Conservation (phyloP, 2,888 invertebrate species). For the Tryphoninae sp. region DNA sequence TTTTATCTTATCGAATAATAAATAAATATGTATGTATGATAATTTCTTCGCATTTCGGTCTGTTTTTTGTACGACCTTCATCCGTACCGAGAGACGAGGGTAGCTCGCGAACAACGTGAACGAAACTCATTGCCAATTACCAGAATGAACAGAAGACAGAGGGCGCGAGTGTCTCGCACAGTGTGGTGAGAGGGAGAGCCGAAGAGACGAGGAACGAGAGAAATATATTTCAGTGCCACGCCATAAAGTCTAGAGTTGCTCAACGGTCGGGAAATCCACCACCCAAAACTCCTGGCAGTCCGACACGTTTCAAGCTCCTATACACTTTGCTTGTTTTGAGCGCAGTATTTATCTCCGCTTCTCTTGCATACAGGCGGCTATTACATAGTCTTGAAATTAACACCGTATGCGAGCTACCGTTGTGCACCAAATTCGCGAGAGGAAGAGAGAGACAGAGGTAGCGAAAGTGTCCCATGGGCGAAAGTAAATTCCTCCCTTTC, state of each 20-base stretch:
- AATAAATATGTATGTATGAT: constrained; percentile 4
- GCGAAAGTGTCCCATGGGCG: constrained; percentile 34
- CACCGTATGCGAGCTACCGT: constrained; percentile 20
- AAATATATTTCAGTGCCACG: constrained; percentile 47
- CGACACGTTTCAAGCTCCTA: constrained; percentile 19
- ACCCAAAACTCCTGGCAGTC: constrained; percentile 8
- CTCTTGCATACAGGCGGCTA: background rate
- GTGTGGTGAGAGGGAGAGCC: background rate
- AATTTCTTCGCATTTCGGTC: background rate
- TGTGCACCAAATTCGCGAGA: constrained; percentile 14
- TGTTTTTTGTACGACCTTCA: background rate
- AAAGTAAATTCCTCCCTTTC: constrained; percentile 37
- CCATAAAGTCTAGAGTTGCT: constrained; percentile 44
- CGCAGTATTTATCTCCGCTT: constrained; percentile 41
- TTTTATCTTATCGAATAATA: background rate
- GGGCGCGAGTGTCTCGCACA: background rate
- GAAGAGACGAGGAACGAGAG: constrained; percentile 3
- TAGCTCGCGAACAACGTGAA: constrained; percentile 30
- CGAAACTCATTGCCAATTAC: constrained; percentile 55
- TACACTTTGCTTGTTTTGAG: constrained; percentile 30
- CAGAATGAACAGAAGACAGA: constrained; percentile 23
- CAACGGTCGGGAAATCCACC: constrained; percentile 36
- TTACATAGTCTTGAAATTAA: constrained; percentile 48
- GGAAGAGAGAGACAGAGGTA: constrained; percentile 5
- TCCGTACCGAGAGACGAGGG: constrained; percentile 3